Conservation (phyloP, 2,797 vertebrate species). For the Takifugu ocellatus region DNA sequence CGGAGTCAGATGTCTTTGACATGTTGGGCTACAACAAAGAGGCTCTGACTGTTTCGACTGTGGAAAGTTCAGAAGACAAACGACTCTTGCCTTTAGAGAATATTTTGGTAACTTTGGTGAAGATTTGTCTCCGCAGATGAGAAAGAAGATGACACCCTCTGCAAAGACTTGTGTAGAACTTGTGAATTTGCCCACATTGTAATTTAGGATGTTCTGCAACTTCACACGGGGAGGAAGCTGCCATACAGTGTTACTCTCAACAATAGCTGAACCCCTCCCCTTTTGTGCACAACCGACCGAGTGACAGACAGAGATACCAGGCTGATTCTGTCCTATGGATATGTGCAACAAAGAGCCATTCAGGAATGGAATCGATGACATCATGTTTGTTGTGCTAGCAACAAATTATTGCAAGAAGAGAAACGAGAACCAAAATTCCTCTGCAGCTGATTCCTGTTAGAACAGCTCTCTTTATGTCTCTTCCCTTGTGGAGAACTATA, state of each 20-base stretch:
- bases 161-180: conserved; percentile 17
- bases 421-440: conserved; percentile 24
- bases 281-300: conserved; percentile 39
- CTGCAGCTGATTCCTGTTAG: conserved; percentile 12
- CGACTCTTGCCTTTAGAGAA: background rate
- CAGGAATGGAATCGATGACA: conserved; percentile 19
- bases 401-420: conserved; percentile 19
- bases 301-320: conserved; percentile 14
- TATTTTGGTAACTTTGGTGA: background rate
- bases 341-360: conserved; percentile 8
- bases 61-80: background rate
- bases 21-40: conserved; percentile 41
- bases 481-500: conserved; percentile 25
- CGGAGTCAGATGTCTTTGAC: conserved; percentile 40
- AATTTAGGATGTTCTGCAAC: conserved; percentile 48
- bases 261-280: conserved; percentile 34
- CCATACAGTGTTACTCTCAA: conserved; percentile 25
- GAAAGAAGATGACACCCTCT: conserved; percentile 16
- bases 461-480: conserved; percentile 24
- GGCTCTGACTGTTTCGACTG: conserved; percentile 2
- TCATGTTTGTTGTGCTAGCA: conserved; percentile 19
- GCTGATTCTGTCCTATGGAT: too few relatives aligned
- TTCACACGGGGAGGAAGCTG: conserved; percentile 4
- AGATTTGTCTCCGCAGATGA: background rate
- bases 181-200: conserved; percentile 30